phyloP scores from a whole-genome alignment of 2,797 vertebrate species.

The Threskiornis aethiopicus region DNA sequence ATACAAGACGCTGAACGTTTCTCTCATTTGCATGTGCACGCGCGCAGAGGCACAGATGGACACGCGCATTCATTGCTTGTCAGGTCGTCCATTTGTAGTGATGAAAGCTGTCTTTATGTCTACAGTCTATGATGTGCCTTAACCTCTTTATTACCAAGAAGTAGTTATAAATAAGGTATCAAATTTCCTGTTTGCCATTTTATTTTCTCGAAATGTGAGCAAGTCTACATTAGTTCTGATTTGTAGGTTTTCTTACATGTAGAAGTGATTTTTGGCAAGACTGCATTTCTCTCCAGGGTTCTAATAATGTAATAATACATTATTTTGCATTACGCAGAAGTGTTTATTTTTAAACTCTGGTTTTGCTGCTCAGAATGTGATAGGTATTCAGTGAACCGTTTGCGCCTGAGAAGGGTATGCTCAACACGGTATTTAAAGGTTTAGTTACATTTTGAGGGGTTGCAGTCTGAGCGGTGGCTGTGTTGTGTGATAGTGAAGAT shows the following conservation, averaged over 20 bases:
- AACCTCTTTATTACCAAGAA: constrained; percentile 29
- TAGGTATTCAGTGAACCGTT: not conserved
- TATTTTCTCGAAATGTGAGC: not conserved
- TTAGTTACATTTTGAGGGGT: not conserved
- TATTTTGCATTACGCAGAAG: not conserved
- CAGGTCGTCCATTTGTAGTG: not conserved
- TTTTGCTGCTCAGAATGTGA: not conserved
- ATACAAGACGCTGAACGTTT: not conserved
- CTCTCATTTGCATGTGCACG: not conserved
- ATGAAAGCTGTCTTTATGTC: constrained; percentile 35
- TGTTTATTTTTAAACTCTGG: constrained; percentile 20
- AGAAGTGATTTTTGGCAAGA: constrained; percentile 8
- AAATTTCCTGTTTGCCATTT: not conserved
- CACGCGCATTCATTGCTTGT: not conserved
- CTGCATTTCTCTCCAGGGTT: not conserved
- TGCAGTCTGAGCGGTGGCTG: not conserved
- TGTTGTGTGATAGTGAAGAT: not conserved
- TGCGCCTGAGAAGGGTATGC: not conserved
- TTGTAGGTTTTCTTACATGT: not conserved
- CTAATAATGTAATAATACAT: not conserved
- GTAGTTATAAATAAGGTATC: constrained; percentile 1
- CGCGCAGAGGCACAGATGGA: not conserved
- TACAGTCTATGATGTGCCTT: not conserved
- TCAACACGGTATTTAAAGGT: not conserved
- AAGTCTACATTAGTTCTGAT: constrained; percentile 16